Evolutionary conservation across 2,797 vertebrate species (phyloP), one percentile per base, ranked within the genome.

Genomic region (Pangasius krempfi): DNA sequence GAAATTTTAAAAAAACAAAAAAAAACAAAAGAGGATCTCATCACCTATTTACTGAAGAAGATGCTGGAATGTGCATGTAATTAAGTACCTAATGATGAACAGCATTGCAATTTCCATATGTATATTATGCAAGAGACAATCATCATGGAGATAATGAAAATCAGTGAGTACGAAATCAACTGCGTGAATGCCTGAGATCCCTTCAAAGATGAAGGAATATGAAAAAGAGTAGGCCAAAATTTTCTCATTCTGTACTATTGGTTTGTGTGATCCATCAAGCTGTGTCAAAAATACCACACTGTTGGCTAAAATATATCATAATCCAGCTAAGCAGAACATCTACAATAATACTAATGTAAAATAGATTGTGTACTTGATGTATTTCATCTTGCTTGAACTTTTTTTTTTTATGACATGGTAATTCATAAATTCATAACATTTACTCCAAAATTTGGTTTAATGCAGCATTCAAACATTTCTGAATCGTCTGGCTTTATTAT

Each of bases 51-150:
- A 92, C 93, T 90, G 70, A 89, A 91, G 33, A 88, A 60, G 37
- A 66, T 86, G 86, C 90, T 90, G 88, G 95, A 94, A 72, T 90
- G 92, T 92, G 76, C 86, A 87, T 82, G 68, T 94, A 96, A 96
- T 96, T 96, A 96, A 95, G 89, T 92, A 84, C 87, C 93, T 96
- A 96, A 96, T 96, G 95, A 96, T 96, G 95, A 96, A 96, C 93
- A 95, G 95, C 95, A 96, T 92, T 91, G 92, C 95, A 95, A 96
- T 96, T 94, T 96, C 95, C 95, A 96, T 96, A 95, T 95, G 96
- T 96, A 95, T 89, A 92, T 94, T 95, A 92, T 88, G 92, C 92
- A 93, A 92, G 37, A 94, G 95, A 94, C 95, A 96, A 96, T 96
- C 95, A 96, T 94, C 4, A 75, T 91, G 75, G 90, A 89, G 92